Evolutionary conservation across 1,140 invertebrate species (phyloP), one percentile per base, ranked within the genome.

Genomic region (Diabrotica undecimpunctata): DNA sequence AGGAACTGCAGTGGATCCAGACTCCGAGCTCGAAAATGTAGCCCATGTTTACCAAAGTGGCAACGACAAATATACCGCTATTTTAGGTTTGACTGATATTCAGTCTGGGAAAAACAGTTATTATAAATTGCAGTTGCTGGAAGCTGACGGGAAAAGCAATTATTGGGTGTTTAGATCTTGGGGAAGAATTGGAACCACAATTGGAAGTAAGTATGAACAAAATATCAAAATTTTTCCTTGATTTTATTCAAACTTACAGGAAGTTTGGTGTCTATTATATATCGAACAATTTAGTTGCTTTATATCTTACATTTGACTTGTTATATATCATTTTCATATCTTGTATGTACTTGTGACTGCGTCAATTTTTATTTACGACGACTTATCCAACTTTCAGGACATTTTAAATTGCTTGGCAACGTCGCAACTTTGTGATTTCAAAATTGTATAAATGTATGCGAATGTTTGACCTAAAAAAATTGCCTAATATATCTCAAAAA

Each of bases 161-260:
- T 92, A 81, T 72, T 74, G 70, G 68, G 54, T 75, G 52, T 76
- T 72, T 60, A 64, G 71, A 39, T 66, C 93, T 0, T 99, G 97
- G 97, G 97, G 97, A 13, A 84, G 97, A 68, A 95, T 98, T 72
- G 96, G 97, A 7, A 99, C 96, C 0, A 91, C 87, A 0, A 93
- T 97, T 72, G 96, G 95, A 8, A 87, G 87, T 9, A 57, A 64
- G 51, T 64, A 35, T 52, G 7, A 4, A 50, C 36, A 25, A 25
- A 25, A 25, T 25, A 25, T 25, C 4, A 25, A 25, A 2, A 25
- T 41, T 61, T 11, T 41, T 6, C 46, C 7, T 12, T 46, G 4
- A 11, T 41, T 12, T 36, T 12, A n/a, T 61, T 41, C 11, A n/a
- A 25, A 41, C 52, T 25, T 25, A 8, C 12, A 35, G 5, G 36